Base-by-base conservation (phyloP, 2,888 invertebrate genomes). In the Agonopterix alstromeriana region DNA sequence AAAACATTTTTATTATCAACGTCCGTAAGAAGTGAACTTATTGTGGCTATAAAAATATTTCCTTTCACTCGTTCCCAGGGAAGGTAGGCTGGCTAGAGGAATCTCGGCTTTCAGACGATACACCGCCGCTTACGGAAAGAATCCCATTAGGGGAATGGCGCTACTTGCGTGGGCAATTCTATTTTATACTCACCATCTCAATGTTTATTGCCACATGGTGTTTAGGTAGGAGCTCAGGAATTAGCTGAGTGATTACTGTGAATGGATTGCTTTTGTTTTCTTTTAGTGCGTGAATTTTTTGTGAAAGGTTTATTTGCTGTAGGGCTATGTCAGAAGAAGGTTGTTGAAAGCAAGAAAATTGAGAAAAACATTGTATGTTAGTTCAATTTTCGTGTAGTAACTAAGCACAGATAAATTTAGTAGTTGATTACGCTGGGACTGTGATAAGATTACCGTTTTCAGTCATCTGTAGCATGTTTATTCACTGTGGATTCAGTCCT, bases 121-220 rank as follows among this genome's bases (percentile, higher is more conserved):
- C 27, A 27, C 61, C 64, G 66, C 66, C 69, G 73, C 73, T 75
- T 70, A 67, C 64, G 62, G 59, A 60, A 66, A 61, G 67, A 70
- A 78, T 74, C 67, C 71, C 68, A 77, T 81, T 81, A 77, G 62
- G 54, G 54, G 60, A 76, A 78, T 66, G 62, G 66, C 56, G 60
- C 63, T 65, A 67, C 73, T 74, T 70, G 67, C 65, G 69, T 66
- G 66, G 66, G 70, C 73, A 67, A 70, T 76, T 74, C 73, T 70
- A 72, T 78, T 79, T 78, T 73, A 75, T 68, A 54, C 59, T 59
- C 52, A 50, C 63, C 58, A 60, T 60, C 54, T 56, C 52, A 56
- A 62, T 70, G 64, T 70, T 67, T 66, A 70, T 60, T 58, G 52
- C 57, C 27, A 36, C 45, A 49, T 50, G 51, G 51, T 61, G 55